A percentile compares a stretch with the other conserved stretches of the same genome.
These are phyloP conservation scores for Galleria mellonella DNA, from an alignment of 1,140 invertebrate genomes.

Conservation along the genomic window DNA sequence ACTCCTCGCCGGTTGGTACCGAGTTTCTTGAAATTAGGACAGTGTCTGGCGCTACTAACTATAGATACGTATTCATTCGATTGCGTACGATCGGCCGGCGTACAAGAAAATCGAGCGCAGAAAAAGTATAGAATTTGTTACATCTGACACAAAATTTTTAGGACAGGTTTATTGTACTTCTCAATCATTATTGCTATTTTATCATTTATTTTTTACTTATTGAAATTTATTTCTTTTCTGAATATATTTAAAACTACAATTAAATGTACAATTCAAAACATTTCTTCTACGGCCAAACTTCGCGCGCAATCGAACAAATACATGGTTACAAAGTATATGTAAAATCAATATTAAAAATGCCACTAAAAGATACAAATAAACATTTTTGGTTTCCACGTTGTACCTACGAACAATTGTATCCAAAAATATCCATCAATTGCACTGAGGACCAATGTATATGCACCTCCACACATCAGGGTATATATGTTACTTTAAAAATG, in stretches of 20 bases:
- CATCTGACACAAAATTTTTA: no score
- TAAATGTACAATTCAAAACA: no score
- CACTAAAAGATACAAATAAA: constrained; percentile 39
- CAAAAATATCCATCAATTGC: constrained; percentile 37
- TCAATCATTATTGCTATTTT: no score
- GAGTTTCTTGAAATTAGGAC: not conserved
- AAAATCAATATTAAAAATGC: constrained; percentile 18
- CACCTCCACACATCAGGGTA: not conserved
- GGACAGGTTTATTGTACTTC: no score
- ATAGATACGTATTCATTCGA: not conserved
- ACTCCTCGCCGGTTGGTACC: constrained; percentile 13
- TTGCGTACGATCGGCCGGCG: not conserved
- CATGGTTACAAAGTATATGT: not conserved
- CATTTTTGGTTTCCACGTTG: constrained; percentile 61
- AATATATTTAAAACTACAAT: no score
- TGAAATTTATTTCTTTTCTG: no score
- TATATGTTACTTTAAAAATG: constrained; percentile 5
- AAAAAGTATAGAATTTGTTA: not conserved
- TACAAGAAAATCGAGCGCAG: not conserved
- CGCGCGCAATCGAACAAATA: not conserved
- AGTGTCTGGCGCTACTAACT: no score
- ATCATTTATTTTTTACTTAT: no score
- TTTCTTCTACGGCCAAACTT: no score
- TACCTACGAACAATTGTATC: constrained; percentile 45
- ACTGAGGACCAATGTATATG: not conserved